Evolutionary conservation across 2,113 vertebrate species (phyloP).

Genomic region (Formicarius rufipectus): DNA sequence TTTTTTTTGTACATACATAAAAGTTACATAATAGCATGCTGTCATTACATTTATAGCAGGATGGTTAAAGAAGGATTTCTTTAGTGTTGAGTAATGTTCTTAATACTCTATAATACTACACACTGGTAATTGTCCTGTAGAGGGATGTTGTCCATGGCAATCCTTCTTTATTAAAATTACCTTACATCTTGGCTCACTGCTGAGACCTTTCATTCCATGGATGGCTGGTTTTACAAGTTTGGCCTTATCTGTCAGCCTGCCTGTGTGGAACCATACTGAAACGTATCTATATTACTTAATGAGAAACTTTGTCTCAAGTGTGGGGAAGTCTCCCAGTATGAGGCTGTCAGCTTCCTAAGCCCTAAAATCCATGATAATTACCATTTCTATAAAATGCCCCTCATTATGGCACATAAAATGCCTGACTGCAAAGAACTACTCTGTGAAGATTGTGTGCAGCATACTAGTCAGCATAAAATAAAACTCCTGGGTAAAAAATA

Average conservation of each 20-base stretch:
- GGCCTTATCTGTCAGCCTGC: slow-evolving; percentile 59
- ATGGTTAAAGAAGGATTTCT: neutral
- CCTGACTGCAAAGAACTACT: slow-evolving; percentile 67
- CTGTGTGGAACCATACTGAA: slow-evolving; percentile 47
- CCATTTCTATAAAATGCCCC: slow-evolving; percentile 61
- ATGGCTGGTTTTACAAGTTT: slow-evolving; percentile 58
- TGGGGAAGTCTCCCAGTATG: slow-evolving; percentile 64
- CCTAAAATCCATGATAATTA: slow-evolving; percentile 76
- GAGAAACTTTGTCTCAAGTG: slow-evolving; percentile 70
- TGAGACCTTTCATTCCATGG: slow-evolving; percentile 48
- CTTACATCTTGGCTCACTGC: slow-evolving; percentile 22
- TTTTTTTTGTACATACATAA: neutral
- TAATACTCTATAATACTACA: neutral
- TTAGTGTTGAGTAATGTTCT: neutral
- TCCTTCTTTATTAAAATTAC: slow-evolving; percentile 27
- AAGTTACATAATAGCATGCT: neutral
- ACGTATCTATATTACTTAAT: slow-evolving; percentile 71
- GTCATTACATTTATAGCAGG: neutral
- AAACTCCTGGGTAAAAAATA: slow-evolving; percentile 61
- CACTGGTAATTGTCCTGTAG: slow-evolving; percentile 21
- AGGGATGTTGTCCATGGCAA: slow-evolving; percentile 18
- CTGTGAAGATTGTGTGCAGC: slow-evolving; percentile 52
- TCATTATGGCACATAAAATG: slow-evolving; percentile 70
- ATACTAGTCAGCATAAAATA: slow-evolving; percentile 65
- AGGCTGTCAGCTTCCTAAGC: slow-evolving; percentile 70